phyloP scores from a whole-genome alignment of 2,113 vertebrate species.

The Leptobrachium ailaonicum region DNA sequence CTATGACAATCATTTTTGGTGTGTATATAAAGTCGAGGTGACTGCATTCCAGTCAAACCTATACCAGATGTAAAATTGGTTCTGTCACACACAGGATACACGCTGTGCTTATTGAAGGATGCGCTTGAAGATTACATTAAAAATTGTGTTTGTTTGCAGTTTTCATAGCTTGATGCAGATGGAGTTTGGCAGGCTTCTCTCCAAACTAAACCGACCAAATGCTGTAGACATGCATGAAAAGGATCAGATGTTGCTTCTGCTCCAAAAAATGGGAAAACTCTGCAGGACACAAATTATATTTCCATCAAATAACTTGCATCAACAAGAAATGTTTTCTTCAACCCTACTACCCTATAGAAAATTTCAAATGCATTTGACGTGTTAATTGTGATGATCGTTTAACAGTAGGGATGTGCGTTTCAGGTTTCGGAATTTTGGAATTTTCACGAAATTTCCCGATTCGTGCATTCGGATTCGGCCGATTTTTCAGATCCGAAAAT shows the following conservation, averaged over 20 bases:
- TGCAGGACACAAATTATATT: constrained; percentile 5
- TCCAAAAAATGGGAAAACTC: constrained; percentile 29
- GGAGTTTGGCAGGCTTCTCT: constrained; percentile 14
- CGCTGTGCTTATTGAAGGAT: constrained; percentile 24
- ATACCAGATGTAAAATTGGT: constrained; percentile 1
- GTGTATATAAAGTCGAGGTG: not conserved
- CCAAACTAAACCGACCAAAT: constrained; percentile 11
- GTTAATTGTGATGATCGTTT: too few relatives aligned
- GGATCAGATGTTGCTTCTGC: constrained; percentile 27
- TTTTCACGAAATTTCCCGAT: too few relatives aligned
- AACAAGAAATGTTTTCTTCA: constrained; percentile 12
- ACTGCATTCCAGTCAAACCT: constrained; percentile 3
- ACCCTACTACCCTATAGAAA: not conserved
- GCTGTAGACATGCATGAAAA: constrained; percentile 33
- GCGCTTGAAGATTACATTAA: constrained; percentile 3
- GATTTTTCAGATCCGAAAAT: too few relatives aligned
- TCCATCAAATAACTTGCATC: not conserved
- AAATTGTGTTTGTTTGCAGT: constrained; percentile 19
- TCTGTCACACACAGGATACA: constrained; percentile 19
- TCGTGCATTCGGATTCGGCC: too few relatives aligned
- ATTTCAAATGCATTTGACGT: too few relatives aligned
- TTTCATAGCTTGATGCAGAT: constrained; percentile 22
- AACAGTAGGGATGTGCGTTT: too few relatives aligned
- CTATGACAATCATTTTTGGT: not conserved
- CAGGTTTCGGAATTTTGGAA: too few relatives aligned